These are phyloP conservation scores for Ceratina japonica DNA, from an alignment of 1,140 invertebrate genomes.

Conservation along the genomic window DNA sequence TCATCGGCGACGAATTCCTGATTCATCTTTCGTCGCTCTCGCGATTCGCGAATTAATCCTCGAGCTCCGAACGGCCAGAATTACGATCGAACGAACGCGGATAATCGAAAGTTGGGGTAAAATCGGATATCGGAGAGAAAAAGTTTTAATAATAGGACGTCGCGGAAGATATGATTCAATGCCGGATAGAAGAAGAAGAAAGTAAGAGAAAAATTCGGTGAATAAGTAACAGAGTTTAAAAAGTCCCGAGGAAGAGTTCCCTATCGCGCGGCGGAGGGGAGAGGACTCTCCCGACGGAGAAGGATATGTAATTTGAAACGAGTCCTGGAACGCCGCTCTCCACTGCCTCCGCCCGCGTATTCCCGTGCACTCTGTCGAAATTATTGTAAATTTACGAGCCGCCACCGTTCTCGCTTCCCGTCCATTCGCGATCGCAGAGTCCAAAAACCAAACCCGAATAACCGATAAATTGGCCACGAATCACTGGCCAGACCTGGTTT, in stretches of 20 bases:
- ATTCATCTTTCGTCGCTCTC: background rate
- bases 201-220: slow-evolving; percentile 37
- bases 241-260: slow-evolving; percentile 27
- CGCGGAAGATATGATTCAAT: slow-evolving; percentile 31
- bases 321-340: slow-evolving; percentile 35
- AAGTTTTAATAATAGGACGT: slow-evolving; percentile 48
- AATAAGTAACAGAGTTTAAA: slow-evolving; percentile 46
- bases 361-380: slow-evolving; percentile 64
- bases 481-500: slow-evolving; percentile 60
- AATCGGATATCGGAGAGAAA: slow-evolving; percentile 22
- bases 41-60: slow-evolving; percentile 23
- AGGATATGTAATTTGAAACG: slow-evolving; percentile 52
- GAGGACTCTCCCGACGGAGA: slow-evolving; percentile 17
- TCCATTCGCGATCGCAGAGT: slow-evolving; percentile 57
- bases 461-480: slow-evolving; percentile 70
- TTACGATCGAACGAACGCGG: slow-evolving; percentile 34
- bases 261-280: background rate
- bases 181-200: slow-evolving; percentile 6
- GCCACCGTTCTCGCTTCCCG: slow-evolving; percentile 65
- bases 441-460: slow-evolving; percentile 53
- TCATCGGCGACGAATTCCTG: no score
- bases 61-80: slow-evolving; percentile 13
- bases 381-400: slow-evolving; percentile 72
- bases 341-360: slow-evolving; percentile 9
- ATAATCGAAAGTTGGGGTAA: slow-evolving; percentile 36